Percentiles rank a stretch among this genome's conserved stretches.
Evolutionary conservation across 2,888 invertebrate species (phyloP).

Genomic region (Mellilla xanthometata): DNA sequence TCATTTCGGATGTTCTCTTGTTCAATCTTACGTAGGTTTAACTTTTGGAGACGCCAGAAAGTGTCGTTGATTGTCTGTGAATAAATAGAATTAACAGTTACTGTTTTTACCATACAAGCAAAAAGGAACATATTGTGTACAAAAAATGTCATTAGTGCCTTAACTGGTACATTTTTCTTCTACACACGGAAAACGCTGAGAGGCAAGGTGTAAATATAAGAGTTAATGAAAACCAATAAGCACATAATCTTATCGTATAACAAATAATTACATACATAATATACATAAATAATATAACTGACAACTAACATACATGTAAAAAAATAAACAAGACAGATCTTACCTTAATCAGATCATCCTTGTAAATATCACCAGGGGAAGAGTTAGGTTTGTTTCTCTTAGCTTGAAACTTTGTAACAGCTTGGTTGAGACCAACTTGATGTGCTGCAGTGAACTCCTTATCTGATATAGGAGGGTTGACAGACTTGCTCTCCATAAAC

Average conservation of each 20-base stretch:
- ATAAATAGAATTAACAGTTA: neutral
- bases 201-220: too few species aligned
- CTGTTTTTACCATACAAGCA: too few species aligned
- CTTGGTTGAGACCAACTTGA: neutral
- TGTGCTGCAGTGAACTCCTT: slow-evolving; percentile 1
- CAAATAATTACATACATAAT: neutral
- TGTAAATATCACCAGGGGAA: slow-evolving; percentile 9
- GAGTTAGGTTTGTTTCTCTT: slow-evolving; percentile 3
- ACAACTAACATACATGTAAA: too few species aligned
- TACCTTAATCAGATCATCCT: slow-evolving; percentile 12
- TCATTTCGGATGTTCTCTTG: slow-evolving; percentile 7
- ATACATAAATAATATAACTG: neutral
- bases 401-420: slow-evolving; percentile 1
- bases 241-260: too few species aligned
- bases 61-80: slow-evolving; percentile 12
- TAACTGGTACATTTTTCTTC: too few species aligned
- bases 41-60: slow-evolving; percentile 5
- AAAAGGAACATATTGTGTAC: too few species aligned
- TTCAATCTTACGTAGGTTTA: slow-evolving; percentile 8
- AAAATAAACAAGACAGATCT: too few species aligned
- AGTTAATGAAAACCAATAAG: too few species aligned
- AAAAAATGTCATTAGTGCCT: too few species aligned
- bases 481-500: slow-evolving; percentile 10
- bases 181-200: too few species aligned
- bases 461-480: slow-evolving; percentile 13